These are phyloP conservation scores for Palythoa heliodiscus DNA, from an alignment of 92 coral and sea anemone species.

Conservation along the genomic window DNA sequence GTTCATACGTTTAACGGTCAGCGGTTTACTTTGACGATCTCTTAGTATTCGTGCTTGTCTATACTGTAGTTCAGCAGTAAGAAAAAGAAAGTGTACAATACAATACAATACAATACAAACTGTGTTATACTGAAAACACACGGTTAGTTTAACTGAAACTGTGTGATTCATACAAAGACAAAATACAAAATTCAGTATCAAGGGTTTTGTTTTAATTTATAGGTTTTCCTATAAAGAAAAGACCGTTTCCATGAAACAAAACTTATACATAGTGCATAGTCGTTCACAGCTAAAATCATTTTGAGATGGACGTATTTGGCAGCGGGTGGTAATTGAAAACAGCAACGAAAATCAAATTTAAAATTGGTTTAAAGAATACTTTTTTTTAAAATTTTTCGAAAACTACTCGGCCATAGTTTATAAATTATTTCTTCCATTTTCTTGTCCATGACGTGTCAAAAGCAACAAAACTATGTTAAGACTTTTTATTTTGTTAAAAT, in stretches of 20 bases:
- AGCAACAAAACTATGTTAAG: not conserved
- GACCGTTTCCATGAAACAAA: not conserved
- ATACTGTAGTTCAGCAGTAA: too few relatives aligned
- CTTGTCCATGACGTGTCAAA: not conserved
- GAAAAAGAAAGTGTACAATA: not conserved
- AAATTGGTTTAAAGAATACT: too few relatives aligned
- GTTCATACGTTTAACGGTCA: not conserved
- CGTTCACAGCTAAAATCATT: too few relatives aligned
- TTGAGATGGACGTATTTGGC: too few relatives aligned
- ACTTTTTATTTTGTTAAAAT: not conserved
- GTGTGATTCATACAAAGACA: not conserved
- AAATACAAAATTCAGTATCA: too few relatives aligned
- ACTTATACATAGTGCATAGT: not conserved
- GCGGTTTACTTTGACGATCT: not conserved
- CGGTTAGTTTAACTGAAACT: not conserved
- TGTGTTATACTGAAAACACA: not conserved
- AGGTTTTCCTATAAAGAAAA: not conserved
- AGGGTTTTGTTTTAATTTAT: too few relatives aligned
- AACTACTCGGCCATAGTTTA: not conserved
- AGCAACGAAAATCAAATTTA: not conserved
- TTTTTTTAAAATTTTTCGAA: not conserved
- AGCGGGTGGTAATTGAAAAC: too few relatives aligned
- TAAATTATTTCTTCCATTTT: not conserved
- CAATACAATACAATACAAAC: too few relatives aligned
- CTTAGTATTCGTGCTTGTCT: not conserved